phyloP scores from a whole-genome alignment of 2,888 invertebrate genomes.

The Dioctria rufipes region DNA sequence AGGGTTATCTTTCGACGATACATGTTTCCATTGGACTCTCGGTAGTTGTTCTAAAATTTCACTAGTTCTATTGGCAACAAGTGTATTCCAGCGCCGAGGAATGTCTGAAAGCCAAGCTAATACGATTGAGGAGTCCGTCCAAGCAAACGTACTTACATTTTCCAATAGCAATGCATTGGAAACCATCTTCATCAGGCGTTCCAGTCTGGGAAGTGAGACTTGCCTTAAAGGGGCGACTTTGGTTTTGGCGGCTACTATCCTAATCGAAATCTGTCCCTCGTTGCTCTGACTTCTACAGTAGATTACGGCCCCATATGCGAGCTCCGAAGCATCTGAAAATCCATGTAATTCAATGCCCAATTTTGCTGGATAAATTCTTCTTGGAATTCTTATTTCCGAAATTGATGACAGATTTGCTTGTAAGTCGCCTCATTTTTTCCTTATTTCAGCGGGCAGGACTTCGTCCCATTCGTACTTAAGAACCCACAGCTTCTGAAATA shows the following conservation, averaged over 20 bases:
- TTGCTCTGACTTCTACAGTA: background rate
- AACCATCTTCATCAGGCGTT: too few species aligned
- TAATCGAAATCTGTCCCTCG: background rate
- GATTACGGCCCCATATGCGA: background rate
- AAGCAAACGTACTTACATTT: background rate
- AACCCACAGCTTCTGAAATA: too few species aligned
- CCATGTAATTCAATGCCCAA: background rate
- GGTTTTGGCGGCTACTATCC: background rate
- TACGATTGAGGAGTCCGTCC: background rate
- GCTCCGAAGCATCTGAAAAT: background rate
- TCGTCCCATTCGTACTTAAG: too few species aligned
- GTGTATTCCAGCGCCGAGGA: background rate
- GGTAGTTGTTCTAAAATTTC: background rate
- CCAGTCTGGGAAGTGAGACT: too few species aligned
- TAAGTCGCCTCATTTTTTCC: too few species aligned
- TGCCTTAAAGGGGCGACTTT: background rate
- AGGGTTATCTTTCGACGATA: too few species aligned
- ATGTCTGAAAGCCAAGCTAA: background rate
- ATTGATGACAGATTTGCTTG: too few species aligned
- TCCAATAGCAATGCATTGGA: too few species aligned
- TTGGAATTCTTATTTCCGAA: too few species aligned
- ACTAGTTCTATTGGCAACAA: background rate
- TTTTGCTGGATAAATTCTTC: too few species aligned
- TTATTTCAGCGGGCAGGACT: too few species aligned
- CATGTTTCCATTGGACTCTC: background rate